Conservation (phyloP, 1,140 invertebrate genomes). For the Drosophila elegans region DNA sequence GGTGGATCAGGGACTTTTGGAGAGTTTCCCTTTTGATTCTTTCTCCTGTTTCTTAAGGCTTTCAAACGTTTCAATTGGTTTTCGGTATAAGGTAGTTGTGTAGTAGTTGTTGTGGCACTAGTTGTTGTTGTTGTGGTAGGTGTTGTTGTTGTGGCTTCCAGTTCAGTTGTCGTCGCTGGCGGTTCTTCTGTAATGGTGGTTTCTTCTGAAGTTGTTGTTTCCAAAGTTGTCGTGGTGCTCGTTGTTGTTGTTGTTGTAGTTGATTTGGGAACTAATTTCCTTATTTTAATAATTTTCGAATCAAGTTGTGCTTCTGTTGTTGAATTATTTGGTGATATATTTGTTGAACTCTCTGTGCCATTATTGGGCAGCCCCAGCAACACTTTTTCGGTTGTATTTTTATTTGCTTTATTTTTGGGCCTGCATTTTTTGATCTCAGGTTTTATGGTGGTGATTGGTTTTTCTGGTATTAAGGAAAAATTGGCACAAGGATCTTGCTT, state of each 20-base stretch:
- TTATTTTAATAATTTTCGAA: constrained; percentile 14
- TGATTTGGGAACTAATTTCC: constrained; percentile 4
- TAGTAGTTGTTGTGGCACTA: constrained; percentile 8
- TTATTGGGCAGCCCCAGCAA: not conserved
- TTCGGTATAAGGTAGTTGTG: not conserved
- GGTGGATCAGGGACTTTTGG: constrained; percentile 57
- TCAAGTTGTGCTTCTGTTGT: constrained; percentile 4
- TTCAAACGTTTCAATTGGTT: constrained; percentile 18
- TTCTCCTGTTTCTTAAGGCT: constrained; percentile 1
- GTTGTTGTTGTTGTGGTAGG: constrained; percentile 1
- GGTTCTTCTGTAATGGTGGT: constrained; percentile 2
- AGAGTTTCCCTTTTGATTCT: not conserved
- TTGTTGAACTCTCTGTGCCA: not conserved
- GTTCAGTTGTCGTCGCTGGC: constrained; percentile 1
- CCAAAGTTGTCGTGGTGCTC: constrained; percentile 13
- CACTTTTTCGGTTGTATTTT: not conserved
- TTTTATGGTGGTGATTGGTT: not conserved
- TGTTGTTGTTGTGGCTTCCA: constrained; percentile 1
- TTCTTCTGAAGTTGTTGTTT: constrained; percentile 11
- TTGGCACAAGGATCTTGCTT: constrained; percentile 61
- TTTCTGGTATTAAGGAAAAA: constrained; percentile 28
- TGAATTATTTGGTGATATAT: not conserved
- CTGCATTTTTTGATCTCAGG: constrained; percentile 11
- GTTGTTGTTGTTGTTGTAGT: constrained; percentile 16
- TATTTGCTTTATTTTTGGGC: not conserved